These are phyloP conservation scores for Latheticus oryzae DNA, from an alignment of 2,888 invertebrate genomes.

Conservation along the genomic window DNA sequence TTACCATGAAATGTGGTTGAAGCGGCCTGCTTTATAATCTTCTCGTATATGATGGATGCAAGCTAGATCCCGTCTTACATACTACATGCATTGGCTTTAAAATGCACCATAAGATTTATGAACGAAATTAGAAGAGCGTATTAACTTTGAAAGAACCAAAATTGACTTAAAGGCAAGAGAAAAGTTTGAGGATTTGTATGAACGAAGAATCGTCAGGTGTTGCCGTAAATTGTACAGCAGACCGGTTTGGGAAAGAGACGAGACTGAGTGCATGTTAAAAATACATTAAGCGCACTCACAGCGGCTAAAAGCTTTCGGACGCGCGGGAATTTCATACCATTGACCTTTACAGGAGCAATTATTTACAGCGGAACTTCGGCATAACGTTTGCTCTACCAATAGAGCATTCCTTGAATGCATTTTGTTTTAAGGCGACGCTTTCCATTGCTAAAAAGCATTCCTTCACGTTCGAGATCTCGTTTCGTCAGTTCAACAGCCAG, in stretches of 20 bases:
- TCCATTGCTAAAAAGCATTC: too few relatives aligned
- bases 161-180: too few relatives aligned
- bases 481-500: too few relatives aligned
- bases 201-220: constrained; percentile 43
- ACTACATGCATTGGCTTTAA: constrained; percentile 30
- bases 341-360: constrained; percentile 25
- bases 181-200: constrained; percentile 7
- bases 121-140: constrained; percentile 9
- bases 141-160: too few relatives aligned
- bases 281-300: constrained; percentile 55
- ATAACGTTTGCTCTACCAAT: constrained; percentile 13
- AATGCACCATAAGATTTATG: constrained; percentile 25
- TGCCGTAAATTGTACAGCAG: constrained; percentile 41
- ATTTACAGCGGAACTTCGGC: constrained; percentile 22
- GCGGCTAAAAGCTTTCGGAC: constrained; percentile 50
- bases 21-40: constrained; percentile 45
- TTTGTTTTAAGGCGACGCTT: constrained; percentile 2
- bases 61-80: constrained; percentile 6
- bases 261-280: constrained; percentile 58
- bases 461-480: too few relatives aligned
- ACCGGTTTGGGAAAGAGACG: constrained; percentile 45
- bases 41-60: constrained; percentile 36
- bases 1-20: constrained; percentile 52
- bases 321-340: constrained; percentile 33
- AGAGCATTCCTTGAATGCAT: constrained; percentile 7